Conservation (phyloP, 2,888 invertebrate genomes). For the Adelognathus sp. region DNA sequence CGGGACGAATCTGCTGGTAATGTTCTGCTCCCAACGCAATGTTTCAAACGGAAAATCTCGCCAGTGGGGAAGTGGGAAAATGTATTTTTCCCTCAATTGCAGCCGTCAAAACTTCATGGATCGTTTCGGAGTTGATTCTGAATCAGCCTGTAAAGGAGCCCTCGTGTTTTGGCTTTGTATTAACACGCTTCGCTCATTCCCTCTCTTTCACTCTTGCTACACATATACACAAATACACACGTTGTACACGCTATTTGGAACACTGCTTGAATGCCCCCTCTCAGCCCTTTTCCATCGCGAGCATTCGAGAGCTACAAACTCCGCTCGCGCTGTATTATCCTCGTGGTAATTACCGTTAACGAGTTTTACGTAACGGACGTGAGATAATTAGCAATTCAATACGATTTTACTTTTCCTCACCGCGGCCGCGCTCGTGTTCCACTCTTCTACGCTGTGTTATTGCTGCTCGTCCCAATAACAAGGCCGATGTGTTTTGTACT, state of each 20-base stretch:
- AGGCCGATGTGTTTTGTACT: background rate
- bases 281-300: conserved; percentile 33
- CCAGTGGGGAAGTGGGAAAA: too few relatives aligned
- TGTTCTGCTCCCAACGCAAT: too few relatives aligned
- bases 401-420: conserved; percentile 60
- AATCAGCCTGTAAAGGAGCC: background rate
- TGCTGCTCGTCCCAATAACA: background rate
- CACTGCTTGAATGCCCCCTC: conserved; percentile 14
- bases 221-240: background rate
- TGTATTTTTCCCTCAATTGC: too few relatives aligned
- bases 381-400: conserved; percentile 63
- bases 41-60: too few relatives aligned
- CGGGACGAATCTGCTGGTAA: too few relatives aligned
- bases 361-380: conserved; percentile 62
- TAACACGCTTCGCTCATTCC: background rate
- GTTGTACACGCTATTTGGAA: conserved; percentile 29
- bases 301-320: conserved; percentile 33
- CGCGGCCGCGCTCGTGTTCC: conserved; percentile 25
- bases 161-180: conserved; percentile 20
- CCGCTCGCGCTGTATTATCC: conserved; percentile 52
- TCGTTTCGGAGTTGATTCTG: conserved; percentile 25
- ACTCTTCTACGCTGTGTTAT: too few relatives aligned
- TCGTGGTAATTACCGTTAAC: conserved; percentile 63
- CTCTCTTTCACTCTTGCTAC: conserved; percentile 13
- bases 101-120: too few relatives aligned